Evolutionary conservation across 92 coral and sea anemone species (phyloP), one percentile per base, ranked within the genome.

Genomic region (Epizoanthus fatuus): DNA sequence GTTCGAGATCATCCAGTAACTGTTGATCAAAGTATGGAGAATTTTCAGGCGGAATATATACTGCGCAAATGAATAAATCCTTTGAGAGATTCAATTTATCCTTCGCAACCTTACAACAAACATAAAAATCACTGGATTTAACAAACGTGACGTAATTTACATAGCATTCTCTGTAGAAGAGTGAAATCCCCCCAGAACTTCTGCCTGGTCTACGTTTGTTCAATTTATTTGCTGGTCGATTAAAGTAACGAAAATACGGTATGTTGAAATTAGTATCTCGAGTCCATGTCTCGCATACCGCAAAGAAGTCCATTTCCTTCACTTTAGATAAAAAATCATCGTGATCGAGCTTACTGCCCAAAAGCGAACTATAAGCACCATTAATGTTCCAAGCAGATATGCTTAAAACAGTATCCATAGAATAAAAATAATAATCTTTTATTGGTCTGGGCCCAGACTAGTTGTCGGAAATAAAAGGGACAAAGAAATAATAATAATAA

Each of bases 271-370:
- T n/a, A 67, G 47, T 0, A 37, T 67, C 51, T 12, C 72, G 72
- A 67, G 72, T 67, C 72, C 72, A 67, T 67, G 72, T 67, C 72
- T 67, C 72, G 52, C 72, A 67, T 37, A 66, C 71, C 47, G 71
- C 71, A 66, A 66, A 37, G 71, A 66, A 66, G 47, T 42, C 47
- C 47, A 42, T 42, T 42, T 42, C 47, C 47, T 42, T 42, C 68
- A 63, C 37, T 17, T 17, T 25, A 63, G 37, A n/a, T 63, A 63
- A 63, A 63, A 63, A 63, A 25, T 8, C 68, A n/a, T 17, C 68
- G 3, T 63, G 68, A 17, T 20, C 32, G 10, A 14, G 10, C 37
- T 63, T 63, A 17, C 68, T 17, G 68, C 37, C 68, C 11, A 63
- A 63, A 63, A 63, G 68, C 22, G 32, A n/a, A 63, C 68, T 63